phyloP scores from a whole-genome alignment of 2,888 invertebrate species.

The Scaptomyza reducta region DNA sequence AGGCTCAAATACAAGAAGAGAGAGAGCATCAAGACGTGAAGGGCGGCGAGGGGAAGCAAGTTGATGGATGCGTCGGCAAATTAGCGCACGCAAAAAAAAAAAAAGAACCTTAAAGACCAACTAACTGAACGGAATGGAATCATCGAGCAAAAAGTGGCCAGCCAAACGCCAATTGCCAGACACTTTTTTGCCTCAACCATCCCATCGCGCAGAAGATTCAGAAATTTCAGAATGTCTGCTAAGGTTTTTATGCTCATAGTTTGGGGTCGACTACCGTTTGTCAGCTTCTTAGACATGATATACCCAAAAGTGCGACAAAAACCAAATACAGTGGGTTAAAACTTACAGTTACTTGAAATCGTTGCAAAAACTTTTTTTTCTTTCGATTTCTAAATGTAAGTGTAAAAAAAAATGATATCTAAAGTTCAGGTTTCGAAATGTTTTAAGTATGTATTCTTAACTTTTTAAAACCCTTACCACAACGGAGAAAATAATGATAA shows the following conservation, averaged over 20 bases:
- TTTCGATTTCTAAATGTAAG: too few relatives aligned
- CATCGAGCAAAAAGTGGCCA: slow-evolving; percentile 61
- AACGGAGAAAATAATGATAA: too few relatives aligned
- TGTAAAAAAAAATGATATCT: too few relatives aligned
- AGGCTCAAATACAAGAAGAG: slow-evolving; percentile 5
- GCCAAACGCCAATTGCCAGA: slow-evolving; percentile 62
- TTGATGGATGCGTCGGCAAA: slow-evolving; percentile 78
- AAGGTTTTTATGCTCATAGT: slow-evolving; percentile 62
- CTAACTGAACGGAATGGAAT: slow-evolving; percentile 34
- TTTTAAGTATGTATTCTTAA: too few relatives aligned
- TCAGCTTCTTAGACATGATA: slow-evolving; percentile 23
- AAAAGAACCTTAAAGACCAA: slow-evolving; percentile 33
- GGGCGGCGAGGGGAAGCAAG: slow-evolving; percentile 25
- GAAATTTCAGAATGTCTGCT: slow-evolving; percentile 80
- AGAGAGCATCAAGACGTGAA: background rate
- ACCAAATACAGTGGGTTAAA: background rate
- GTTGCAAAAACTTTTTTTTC: too few relatives aligned
- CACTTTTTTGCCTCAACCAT: slow-evolving; percentile 61
- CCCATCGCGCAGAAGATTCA: slow-evolving; percentile 33
- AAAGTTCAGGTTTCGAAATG: too few relatives aligned
- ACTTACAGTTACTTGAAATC: too few relatives aligned
- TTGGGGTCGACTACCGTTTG: slow-evolving; percentile 16
- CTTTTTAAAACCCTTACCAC: too few relatives aligned
- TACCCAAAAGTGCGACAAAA: background rate
- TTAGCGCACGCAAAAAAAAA: slow-evolving; percentile 63